Base-by-base conservation (phyloP, 2,888 invertebrate species). In the Anarsia innoxiella region DNA sequence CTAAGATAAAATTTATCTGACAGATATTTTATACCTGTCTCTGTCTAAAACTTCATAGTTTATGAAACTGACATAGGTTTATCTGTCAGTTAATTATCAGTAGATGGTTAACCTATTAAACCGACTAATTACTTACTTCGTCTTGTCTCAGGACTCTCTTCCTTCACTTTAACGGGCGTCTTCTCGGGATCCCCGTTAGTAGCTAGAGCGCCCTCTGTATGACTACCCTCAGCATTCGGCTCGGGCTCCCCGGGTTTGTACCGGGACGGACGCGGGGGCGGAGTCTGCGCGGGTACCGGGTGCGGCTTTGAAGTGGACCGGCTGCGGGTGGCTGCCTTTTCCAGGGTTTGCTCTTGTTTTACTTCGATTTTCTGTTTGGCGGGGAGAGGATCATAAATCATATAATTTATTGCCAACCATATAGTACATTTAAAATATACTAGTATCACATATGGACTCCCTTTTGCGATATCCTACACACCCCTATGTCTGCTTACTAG, bases 311-410 rank as follows among this genome's bases (percentile, higher is more conserved):
- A 71, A 2, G 60, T 53, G 0, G 79, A 70, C 0, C 82, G 67
- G 3, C 73, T 62, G 5, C 74, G 67, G 51, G 56, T 48, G 1
- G 65, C 51, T 2, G 64, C 61, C 48, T 83, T 79, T 45, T 85
- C 85, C 0, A 84, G 84, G 0, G 83, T 84, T 41, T 70, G 70
- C 19, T 14, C 84, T 84, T 2, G 50, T 52, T 55, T 85, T 85
- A 78, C 68, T 56, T 87, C 86, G 37, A 85, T 72, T 59, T 87
- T 87, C 87, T 87, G 59, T 25, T 30, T 14, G n/a, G n/a, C n/a
- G n/a, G n/a, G n/a, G n/a, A n/a, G n/a, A n/a, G n/a, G n/a, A n/a
- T n/a, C n/a, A n/a, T n/a, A n/a, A n/a, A n/a, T n/a, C n/a, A n/a
- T n/a, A n/a, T n/a, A n/a, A n/a, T n/a, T n/a, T n/a, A n/a, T n/a